phyloP scores from a whole-genome alignment of 2,113 vertebrate genomes.

The Ahaetulla prasina region DNA sequence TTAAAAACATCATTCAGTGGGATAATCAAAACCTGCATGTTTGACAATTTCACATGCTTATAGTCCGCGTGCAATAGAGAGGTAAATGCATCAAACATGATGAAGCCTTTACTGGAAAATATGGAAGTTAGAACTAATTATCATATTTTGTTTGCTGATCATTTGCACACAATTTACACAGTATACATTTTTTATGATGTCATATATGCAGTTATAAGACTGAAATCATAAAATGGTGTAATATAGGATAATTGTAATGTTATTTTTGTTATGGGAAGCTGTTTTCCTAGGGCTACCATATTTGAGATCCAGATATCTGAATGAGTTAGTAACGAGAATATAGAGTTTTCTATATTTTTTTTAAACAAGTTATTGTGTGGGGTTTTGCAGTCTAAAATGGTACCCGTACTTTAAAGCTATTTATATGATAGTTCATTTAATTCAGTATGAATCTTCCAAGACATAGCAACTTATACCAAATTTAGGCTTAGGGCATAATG shows the following conservation, averaged over 20 bases:
- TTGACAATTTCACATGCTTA: conserved; percentile 49
- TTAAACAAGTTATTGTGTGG: background rate
- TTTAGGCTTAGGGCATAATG: background rate
- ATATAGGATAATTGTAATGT: background rate
- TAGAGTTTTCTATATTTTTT: background rate
- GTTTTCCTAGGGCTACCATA: background rate
- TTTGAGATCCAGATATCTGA: background rate
- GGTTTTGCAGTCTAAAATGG: background rate
- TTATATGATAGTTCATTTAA: background rate
- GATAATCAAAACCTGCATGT: conserved; percentile 64
- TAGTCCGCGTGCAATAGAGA: conserved; percentile 15
- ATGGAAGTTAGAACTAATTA: background rate
- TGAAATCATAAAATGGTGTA: background rate
- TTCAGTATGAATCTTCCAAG: background rate
- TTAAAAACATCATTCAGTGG: conserved; percentile 64
- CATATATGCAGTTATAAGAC: background rate
- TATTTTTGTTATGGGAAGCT: background rate
- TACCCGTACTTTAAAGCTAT: background rate
- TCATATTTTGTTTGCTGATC: conserved; percentile 5
- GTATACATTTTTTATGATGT: background rate
- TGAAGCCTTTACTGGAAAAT: background rate
- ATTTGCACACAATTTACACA: conserved; percentile 4
- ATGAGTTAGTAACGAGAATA: background rate
- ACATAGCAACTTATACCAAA: background rate
- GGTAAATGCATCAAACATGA: background rate